Percentiles rank a stretch among this genome's conserved stretches.
Evolutionary conservation across 2,113 vertebrate species (phyloP).

Genomic region (Nicator chloris): DNA sequence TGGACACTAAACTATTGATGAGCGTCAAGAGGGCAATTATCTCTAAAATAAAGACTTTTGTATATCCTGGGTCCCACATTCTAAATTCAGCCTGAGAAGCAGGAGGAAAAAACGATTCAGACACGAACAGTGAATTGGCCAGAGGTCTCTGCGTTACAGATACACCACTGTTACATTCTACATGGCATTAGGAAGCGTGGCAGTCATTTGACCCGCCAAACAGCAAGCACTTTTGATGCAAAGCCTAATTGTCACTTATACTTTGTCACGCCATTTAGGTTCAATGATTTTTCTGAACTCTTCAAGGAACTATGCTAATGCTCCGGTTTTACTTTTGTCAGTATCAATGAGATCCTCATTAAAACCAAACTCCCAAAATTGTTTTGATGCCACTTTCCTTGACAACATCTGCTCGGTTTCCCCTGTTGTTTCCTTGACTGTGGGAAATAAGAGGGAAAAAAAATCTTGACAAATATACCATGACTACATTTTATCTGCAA

Average conservation of each 20-base stretch:
- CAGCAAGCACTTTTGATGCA: constrained; percentile 68
- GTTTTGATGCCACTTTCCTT: constrained; percentile 7
- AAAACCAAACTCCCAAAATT: constrained; percentile 35
- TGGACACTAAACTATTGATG: constrained; percentile 57
- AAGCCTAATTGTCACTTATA: constrained; percentile 65
- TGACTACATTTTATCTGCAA: background rate
- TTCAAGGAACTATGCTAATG: constrained; percentile 40
- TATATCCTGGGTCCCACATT: constrained; percentile 43
- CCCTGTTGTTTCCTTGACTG: constrained; percentile 10
- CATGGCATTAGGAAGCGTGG: constrained; percentile 59
- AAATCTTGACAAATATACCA: background rate
- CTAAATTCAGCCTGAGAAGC: constrained; percentile 61
- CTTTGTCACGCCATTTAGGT: constrained; percentile 62
- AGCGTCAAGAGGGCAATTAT: constrained; percentile 55
- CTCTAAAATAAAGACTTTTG: constrained; percentile 63
- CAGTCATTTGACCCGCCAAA: constrained; percentile 72
- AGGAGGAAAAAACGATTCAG: constrained; percentile 39
- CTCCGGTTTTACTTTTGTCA: constrained; percentile 43
- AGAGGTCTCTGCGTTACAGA: constrained; percentile 51
- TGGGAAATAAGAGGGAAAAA: background rate
- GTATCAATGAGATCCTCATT: constrained; percentile 15
- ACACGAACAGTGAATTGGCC: constrained; percentile 40
- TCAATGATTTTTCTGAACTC: constrained; percentile 59
- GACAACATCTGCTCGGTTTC: constrained; percentile 35
- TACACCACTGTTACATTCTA: constrained; percentile 59